phyloP scores from a whole-genome alignment of 2,888 invertebrate species.

The Pantelozetes paolii region DNA sequence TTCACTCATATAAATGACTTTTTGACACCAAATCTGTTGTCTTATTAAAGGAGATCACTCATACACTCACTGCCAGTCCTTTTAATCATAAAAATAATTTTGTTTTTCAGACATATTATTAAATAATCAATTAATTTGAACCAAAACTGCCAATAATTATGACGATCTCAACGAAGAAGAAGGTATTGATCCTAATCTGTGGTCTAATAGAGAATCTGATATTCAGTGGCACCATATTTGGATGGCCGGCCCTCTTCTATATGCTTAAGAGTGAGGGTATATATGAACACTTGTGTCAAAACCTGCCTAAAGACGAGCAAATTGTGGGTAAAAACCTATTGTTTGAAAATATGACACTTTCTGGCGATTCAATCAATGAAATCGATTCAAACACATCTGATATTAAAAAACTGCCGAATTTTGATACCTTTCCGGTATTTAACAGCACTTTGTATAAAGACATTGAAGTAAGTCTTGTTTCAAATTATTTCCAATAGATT shows the following conservation, averaged over 20 bases:
- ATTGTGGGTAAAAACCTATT: no score
- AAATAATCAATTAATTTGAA: not conserved
- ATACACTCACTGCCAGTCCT: not conserved
- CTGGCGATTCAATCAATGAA: not conserved
- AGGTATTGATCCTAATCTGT: not conserved
- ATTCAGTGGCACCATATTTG: slow-evolving; percentile 47
- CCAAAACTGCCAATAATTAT: not conserved
- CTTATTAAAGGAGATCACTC: not conserved
- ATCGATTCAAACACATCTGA: not conserved
- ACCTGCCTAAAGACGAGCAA: no score
- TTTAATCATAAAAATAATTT: no score
- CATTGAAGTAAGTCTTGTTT: slow-evolving; percentile 5
- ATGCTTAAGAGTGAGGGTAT: slow-evolving; percentile 47
- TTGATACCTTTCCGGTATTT: no score
- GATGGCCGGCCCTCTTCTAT: slow-evolving; percentile 47
- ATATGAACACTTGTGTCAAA: slow-evolving; percentile 44
- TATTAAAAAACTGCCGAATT: not conserved
- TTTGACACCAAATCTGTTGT: slow-evolving; percentile 1
- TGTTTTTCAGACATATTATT: no score
- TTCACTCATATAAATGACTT: no score
- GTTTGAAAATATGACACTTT: not conserved
- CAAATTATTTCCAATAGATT: not conserved
- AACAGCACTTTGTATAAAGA: not conserved
- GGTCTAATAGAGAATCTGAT: slow-evolving; percentile 45
- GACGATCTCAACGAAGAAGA: not conserved